A percentile compares a stretch with the other conserved stretches of the same genome.
phyloP scores from a whole-genome alignment of 2,797 vertebrate species.

The Threskiornis aethiopicus region DNA sequence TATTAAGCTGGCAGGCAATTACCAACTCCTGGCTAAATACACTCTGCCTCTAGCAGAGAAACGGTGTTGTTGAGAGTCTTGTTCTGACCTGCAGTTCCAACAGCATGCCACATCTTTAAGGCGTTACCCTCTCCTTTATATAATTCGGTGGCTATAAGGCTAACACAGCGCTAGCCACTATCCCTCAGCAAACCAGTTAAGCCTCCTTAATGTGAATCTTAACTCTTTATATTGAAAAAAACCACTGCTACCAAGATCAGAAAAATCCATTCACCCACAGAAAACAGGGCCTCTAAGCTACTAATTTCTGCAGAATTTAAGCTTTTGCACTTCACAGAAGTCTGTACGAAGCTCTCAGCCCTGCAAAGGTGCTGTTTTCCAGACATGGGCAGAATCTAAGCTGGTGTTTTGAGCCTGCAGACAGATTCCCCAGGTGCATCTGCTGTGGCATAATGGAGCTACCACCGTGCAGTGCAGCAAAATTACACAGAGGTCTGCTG shows the following conservation, averaged over 20 bases:
- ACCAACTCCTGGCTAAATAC: neutral
- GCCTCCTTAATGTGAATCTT: neutral
- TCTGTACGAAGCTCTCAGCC: neutral
- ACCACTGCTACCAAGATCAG: neutral
- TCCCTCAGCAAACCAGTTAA: neutral
- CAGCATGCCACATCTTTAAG: neutral
- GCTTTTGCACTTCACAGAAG: neutral
- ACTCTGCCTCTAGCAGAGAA: neutral
- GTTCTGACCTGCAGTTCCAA: constrained; percentile 8
- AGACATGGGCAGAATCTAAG: neutral
- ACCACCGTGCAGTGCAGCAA: neutral
- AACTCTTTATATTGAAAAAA: neutral
- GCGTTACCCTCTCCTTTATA: neutral
- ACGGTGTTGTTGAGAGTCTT: neutral
- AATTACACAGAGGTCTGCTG: neutral
- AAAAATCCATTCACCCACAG: neutral
- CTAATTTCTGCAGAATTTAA: neutral
- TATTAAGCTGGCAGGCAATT: neutral
- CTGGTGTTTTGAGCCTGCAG: neutral
- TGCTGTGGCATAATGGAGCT: neutral
- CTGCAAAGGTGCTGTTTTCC: neutral
- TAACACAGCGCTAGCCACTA: neutral
- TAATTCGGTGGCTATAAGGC: neutral
- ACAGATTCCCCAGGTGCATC: neutral
- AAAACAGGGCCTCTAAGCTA: neutral